Base-by-base conservation (phyloP, 2,888 invertebrate genomes). In the Agrochola litura region DNA sequence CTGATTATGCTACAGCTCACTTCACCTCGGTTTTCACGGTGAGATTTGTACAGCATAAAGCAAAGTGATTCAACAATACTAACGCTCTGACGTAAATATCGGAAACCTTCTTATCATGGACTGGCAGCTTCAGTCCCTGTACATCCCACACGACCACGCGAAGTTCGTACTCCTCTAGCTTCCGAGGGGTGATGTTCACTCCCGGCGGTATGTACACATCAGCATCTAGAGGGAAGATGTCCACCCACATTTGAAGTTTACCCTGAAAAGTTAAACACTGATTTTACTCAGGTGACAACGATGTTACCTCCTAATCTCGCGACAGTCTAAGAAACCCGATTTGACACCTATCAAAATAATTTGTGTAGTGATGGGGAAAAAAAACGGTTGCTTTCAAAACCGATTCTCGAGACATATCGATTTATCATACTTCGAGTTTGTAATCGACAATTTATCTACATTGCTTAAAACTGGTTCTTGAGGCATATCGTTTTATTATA, bases 231-330 rank as follows among this genome's bases (percentile, higher is more conserved):
- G 95, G 94, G 91, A 98, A 99, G 92, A 99, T 97, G 92, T 99
- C 99, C 22, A 99, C 95, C 99, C 99, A 99, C 96, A 99, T 97
- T 93, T 99, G 98, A 70, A 99, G 92, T 95, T 98, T 98, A 6
- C 99, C 99, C 98, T 99, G 91, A 70, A 81, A 54, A 5, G 8
- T 41, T 60, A 49, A 56, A n/a, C 10, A 65, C 25, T n/a, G n/a
- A 4, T 22, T 49, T 41, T 16, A 16, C 4, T 41, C 41, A 52
- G 52, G 2, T 63, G 8, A n/a, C 25, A 25, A 6, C 4, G 41
- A 60, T 49, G 12, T 19, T 46, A 22, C 16, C 14, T 10, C 2
- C 19, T n/a, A 19, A 30, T 30, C 30, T 1, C 30, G 30, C 30
- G 30, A 30, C 30, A 30, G 2, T 30, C 30, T 30, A 30, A 30